Evolutionary conservation across 2,113 vertebrate genomes (phyloP), one percentile per base, ranked within the genome.

Genomic region (Gallinago jamesoni): DNA sequence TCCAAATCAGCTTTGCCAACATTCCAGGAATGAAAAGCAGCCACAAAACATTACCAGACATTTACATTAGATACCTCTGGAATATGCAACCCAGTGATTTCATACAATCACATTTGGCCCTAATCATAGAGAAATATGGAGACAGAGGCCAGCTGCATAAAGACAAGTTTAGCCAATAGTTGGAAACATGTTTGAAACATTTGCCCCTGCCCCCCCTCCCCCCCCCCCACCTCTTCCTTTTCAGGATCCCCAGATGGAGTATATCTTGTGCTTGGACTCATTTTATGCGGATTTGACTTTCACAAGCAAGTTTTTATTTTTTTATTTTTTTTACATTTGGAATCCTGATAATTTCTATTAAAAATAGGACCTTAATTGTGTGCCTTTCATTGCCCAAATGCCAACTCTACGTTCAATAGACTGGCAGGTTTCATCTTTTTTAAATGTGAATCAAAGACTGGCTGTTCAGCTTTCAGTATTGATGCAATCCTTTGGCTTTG

Each of bases 401-500:
- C n/a, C 68, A 84, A 33, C 14, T 95, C 35, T 35, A 14, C 27
- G 75, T 94, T 76, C 59, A 82, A 37, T 20, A 77, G 62, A 33
- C 21, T 79, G 62, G 39, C 39, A 85, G 64, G 43, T 80, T 94
- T 67, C 1, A 30, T 68, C 7, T 22, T n/a, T 69, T 92, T 92
- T 69, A 55, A 67, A 57, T 63, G 48, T 69, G 79, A 95, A 14
- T 68, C 27, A 48, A 84, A 91, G 72, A 66, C 82, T 72, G 80
- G 33, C 48, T 89, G 56, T 87, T 93, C 47, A 75, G 72, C 62
- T 91, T 96, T 96, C 8, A 17, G 30, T 94, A 60, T 66, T 90
- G 72, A 87, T 94, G 78, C 74, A 83, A 39, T 87, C 75, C 48
- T 90, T 93, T 41, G 75, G 52, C 50, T 83, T 57, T 80, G 39